Evolutionary conservation across 2,113 vertebrate genomes (phyloP), one percentile per base, ranked within the genome.

Genomic region (Herpetotheres cachinnans): DNA sequence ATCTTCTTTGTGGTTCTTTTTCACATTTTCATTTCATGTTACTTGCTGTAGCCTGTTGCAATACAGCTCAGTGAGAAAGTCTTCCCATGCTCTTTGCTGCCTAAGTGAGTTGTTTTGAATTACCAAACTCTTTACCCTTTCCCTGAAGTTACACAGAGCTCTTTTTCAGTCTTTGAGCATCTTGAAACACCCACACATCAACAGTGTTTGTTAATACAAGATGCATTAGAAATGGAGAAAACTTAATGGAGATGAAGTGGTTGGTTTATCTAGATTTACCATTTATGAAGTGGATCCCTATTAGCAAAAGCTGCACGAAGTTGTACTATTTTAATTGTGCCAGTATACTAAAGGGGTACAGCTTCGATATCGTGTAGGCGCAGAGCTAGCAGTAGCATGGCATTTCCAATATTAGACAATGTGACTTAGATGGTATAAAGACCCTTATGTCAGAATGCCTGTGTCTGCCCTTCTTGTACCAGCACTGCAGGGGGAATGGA

Each of bases 21-120:
- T 13, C 56, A 19, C 29, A 2, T 62, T 82, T 80, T 44, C 32
- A 27, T 54, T 62, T 29, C 30, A 13, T 25, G 19, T 76, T 67
- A 71, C 65, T 54, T 49, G 47, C 56, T 59, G 6, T 14, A 74
- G 77, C 70, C 61, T 84, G 87, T 78, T 87, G 93, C 94, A 87
- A 54, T 32, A 63, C 40, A 46, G 61, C 77, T 65, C 25, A 0
- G n/a, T 22, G 56, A 30, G 54, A 84, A 79, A 47, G 30, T 11
- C 15, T 54, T 71, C 17, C 61, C 38, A 2, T 47, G 72, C 6
- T 67, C 36, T 61, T 32, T 46, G 15, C 27, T 89, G 62, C 52
- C 16, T 49, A 29, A 15, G 49, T 9, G 74, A 32, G 13, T 20
- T 34, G 47, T 49, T 54, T 61, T 61, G 52, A 30, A 91, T 27